phyloP scores from a whole-genome alignment of 2,113 vertebrate species.

The Trogon surrucura region DNA sequence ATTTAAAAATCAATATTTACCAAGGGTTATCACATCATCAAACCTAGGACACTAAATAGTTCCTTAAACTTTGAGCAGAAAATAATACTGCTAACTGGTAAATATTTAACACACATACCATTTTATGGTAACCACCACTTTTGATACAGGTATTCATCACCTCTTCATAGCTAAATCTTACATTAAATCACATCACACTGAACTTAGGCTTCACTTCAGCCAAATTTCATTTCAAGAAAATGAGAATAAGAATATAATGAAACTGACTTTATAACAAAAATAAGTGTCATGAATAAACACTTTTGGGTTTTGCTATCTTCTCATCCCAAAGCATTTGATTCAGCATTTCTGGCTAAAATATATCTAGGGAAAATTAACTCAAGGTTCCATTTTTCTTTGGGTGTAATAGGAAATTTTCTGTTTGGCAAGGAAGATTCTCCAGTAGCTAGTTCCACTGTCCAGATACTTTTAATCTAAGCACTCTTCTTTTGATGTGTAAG shows the following conservation, averaged over 20 bases:
- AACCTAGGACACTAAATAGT: constrained; percentile 53
- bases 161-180: background rate
- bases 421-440: background rate
- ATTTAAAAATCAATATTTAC: constrained; percentile 69
- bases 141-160: constrained; percentile 37
- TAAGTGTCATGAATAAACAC: background rate
- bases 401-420: background rate
- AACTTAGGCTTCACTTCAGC: background rate
- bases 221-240: background rate
- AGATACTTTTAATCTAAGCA: constrained; percentile 14
- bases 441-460: background rate
- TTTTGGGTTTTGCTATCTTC: background rate
- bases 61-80: constrained; percentile 62
- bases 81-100: constrained; percentile 37
- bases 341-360: background rate
- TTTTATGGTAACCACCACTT: constrained; percentile 40
- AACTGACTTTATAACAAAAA: background rate
- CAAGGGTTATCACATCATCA: constrained; percentile 60
- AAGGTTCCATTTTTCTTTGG: background rate
- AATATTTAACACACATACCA: constrained; percentile 53
- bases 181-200: background rate
- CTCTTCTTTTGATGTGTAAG: constrained; percentile 11
- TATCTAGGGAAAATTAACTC: background rate
- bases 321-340: background rate
- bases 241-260: background rate